Base-by-base conservation (phyloP, 2,113 vertebrate genomes). In the Leptodactylus fuscus region DNA sequence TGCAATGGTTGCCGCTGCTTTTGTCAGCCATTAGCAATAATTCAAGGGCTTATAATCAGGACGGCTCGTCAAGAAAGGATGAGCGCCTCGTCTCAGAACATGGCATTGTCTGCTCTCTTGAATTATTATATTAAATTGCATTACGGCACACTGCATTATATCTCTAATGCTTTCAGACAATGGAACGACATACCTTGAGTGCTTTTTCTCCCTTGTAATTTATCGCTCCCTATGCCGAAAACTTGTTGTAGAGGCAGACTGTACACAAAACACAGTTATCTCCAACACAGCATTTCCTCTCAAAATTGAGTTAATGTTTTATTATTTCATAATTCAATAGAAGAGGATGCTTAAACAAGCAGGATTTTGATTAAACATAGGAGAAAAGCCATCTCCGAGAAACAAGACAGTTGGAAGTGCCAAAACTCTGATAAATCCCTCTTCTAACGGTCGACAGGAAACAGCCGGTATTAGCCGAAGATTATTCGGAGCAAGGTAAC, bases 301-400 rank as follows among this genome's bases (percentile, higher is more conserved):
- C 89, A 87, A 90, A 92, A 92, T 90, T 87, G 90, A 92, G 88
- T 91, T 91, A 91, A 88, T 87, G 81, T 87, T 78, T 91, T 89
- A 89, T 88, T 90, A 87, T 88, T 89, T 91, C 88, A 87, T 90
- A 91, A 92, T 91, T 91, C 89, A 92, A 92, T 90, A 89, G 90
- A 88, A 86, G 71, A 90, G 87, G 89, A 81, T 91, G 88, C 89
- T 91, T 91, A 90, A 91, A 91, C 86, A 88, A 91, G 89, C 87
- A 88, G 87, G 79, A 88, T 88, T 92, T 88, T 91, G 89, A 91
- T 92, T 90, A 91, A 92, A 89, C 87, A 83, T 85, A 85, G 82
- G 76, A 87, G 87, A 82, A 88, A 89, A 90, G 87, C 85, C 89
- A 90, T 90, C 90, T 89, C 88, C 83, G 86, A 88, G 87, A 86